phyloP scores from a whole-genome alignment of 2,888 invertebrate genomes.

The Ceratothoa steindachneri region DNA sequence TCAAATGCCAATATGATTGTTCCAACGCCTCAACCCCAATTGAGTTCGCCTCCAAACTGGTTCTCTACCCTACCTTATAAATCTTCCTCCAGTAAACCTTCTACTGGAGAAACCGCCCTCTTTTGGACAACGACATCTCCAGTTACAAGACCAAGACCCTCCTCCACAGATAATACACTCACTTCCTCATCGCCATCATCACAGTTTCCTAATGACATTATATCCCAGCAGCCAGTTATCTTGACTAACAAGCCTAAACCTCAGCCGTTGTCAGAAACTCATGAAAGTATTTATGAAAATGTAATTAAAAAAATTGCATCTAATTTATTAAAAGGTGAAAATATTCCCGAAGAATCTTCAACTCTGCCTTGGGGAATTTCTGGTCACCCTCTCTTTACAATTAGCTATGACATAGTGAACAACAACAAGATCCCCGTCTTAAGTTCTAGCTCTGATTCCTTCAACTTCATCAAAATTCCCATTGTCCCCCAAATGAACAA shows the following conservation, averaged over 20 bases:
- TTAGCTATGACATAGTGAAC: slow-evolving; percentile 19
- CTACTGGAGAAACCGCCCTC: not conserved
- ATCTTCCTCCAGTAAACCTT: not conserved
- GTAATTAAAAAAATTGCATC: slow-evolving; percentile 3
- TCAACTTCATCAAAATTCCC: not conserved
- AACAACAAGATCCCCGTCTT: slow-evolving; percentile 21
- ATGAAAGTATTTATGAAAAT: not conserved
- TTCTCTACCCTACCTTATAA: not conserved
- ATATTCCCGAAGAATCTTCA: slow-evolving; percentile 1
- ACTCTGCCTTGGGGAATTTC: slow-evolving; percentile 28
- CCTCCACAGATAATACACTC: no score
- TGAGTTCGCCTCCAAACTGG: not conserved
- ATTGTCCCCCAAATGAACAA: not conserved
- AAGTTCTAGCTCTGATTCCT: not conserved
- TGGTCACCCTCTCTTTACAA: slow-evolving; percentile 20
- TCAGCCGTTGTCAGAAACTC: not conserved
- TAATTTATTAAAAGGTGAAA: not conserved
- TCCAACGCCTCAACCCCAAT: not conserved
- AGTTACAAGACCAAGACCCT: not conserved
- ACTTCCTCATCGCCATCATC: not conserved
- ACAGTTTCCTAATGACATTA: not conserved
- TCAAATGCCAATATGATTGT: not conserved
- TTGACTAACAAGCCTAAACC: not conserved
- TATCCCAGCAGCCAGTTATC: not conserved
- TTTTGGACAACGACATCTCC: slow-evolving; percentile 26